phyloP scores from a whole-genome alignment of 1,140 invertebrate genomes.

The Diachasma alloeum region DNA sequence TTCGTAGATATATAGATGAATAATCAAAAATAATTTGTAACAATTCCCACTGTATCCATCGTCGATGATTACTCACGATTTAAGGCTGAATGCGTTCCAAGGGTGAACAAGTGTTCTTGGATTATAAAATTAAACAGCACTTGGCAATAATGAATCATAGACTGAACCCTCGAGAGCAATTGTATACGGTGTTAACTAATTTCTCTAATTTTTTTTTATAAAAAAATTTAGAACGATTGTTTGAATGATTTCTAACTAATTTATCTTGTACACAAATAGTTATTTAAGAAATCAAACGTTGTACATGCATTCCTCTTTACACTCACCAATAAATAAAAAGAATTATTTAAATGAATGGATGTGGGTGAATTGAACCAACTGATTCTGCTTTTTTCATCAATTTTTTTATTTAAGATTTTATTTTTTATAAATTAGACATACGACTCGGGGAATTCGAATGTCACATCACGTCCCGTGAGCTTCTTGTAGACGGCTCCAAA shows the following conservation, averaged over 20 bases:
- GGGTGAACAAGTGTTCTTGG: neutral
- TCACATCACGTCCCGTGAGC: slow-evolving; percentile 97
- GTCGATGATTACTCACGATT: neutral
- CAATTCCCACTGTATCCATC: neutral
- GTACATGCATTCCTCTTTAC: slow-evolving; percentile 5
- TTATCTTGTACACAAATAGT: neutral
- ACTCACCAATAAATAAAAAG: neutral
- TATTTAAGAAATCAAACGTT: neutral
- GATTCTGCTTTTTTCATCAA: slow-evolving; percentile 31
- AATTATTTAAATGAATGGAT: neutral
- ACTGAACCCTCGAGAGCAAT: neutral
- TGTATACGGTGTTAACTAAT: neutral
- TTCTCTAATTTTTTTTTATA: neutral
- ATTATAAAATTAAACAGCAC: neutral
- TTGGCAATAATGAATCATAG: slow-evolving; percentile 6
- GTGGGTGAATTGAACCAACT: neutral
- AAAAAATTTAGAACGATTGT: neutral
- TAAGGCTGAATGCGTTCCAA: neutral
- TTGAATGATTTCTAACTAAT: neutral
- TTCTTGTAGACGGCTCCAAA: slow-evolving; percentile 99
- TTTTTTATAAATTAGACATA: slow-evolving; percentile 78
- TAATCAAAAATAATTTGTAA: neutral
- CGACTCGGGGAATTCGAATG: slow-evolving; percentile 98
- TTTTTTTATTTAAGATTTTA: slow-evolving; percentile 62
- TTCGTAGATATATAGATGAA: neutral